phyloP scores from a whole-genome alignment of 2,113 vertebrate genomes.

The Miniopterus natalensis region DNA sequence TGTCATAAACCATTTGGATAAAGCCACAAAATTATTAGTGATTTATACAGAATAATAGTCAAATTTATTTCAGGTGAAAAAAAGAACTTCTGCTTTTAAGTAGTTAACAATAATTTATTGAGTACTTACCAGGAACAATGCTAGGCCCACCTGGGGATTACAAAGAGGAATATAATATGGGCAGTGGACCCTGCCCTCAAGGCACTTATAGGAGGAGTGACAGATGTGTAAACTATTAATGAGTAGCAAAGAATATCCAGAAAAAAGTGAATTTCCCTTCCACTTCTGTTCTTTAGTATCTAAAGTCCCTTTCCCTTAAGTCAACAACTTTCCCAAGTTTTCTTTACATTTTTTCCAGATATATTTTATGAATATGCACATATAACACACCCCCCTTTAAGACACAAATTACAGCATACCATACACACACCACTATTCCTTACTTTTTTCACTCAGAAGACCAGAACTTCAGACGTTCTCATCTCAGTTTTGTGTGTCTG shows the following conservation, averaged over 20 bases:
- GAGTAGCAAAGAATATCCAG: background rate
- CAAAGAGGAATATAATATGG: background rate
- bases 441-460: background rate
- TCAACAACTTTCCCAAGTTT: background rate
- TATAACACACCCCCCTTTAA: background rate
- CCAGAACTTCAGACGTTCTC: background rate
- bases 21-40: constrained; percentile 29
- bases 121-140: constrained; percentile 29
- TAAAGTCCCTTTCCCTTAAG: constrained; percentile 42
- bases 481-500: background rate
- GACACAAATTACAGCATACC: background rate
- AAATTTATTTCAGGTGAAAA: constrained; percentile 48
- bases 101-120: background rate
- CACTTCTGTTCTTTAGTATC: background rate
- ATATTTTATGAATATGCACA: background rate
- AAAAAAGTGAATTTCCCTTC: background rate
- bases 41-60: constrained; percentile 28
- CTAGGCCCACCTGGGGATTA: background rate
- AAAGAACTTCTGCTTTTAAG: background rate
- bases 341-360: background rate
- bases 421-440: background rate
- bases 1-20: constrained; percentile 57
- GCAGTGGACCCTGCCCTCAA: background rate
- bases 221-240: background rate
- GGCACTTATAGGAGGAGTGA: background rate